Conservation (phyloP, 2,797 vertebrate genomes). For the Periophthalmus magnuspinnatus region DNA sequence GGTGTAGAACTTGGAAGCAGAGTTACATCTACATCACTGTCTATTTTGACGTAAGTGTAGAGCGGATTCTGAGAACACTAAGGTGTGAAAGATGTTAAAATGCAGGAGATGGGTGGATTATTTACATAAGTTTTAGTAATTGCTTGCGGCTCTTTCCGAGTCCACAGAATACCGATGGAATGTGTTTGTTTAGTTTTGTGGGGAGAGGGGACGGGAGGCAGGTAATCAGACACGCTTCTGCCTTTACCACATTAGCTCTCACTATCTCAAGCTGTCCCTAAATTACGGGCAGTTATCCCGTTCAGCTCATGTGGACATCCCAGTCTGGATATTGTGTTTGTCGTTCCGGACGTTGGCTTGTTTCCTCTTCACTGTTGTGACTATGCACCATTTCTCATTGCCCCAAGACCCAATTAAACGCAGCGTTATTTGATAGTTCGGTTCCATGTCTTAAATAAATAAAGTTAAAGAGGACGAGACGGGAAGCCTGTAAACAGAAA, state of each 20-base stretch:
- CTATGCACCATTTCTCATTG: conserved; percentile 25
- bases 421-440: conserved; percentile 22
- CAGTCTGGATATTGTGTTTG: conserved; percentile 36
- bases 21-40: not conserved
- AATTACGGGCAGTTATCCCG: conserved; percentile 58
- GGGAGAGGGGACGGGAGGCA: conserved; percentile 40
- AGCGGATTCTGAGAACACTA: not conserved
- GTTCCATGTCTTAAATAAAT: conserved; percentile 41
- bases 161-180: conserved; percentile 56
- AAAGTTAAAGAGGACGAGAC: conserved; percentile 25
- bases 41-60: not conserved
- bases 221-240: conserved; percentile 52
- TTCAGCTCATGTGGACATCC: conserved; percentile 44
- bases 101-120: conserved; percentile 20
- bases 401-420: conserved; percentile 29
- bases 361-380: conserved; percentile 36
- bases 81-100: conserved; percentile 19
- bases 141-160: conserved; percentile 21
- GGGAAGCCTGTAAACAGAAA: conserved; percentile 31
- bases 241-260: conserved; percentile 11
- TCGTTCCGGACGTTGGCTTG: conserved; percentile 37
- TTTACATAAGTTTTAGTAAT: conserved; percentile 24
- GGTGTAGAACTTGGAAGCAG: conserved; percentile 32
- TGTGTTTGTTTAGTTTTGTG: conserved; percentile 70
- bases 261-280: conserved; percentile 23